These are phyloP conservation scores for Festucalex cinctus DNA, from an alignment of 2,113 vertebrate species.

Conservation along the genomic window DNA sequence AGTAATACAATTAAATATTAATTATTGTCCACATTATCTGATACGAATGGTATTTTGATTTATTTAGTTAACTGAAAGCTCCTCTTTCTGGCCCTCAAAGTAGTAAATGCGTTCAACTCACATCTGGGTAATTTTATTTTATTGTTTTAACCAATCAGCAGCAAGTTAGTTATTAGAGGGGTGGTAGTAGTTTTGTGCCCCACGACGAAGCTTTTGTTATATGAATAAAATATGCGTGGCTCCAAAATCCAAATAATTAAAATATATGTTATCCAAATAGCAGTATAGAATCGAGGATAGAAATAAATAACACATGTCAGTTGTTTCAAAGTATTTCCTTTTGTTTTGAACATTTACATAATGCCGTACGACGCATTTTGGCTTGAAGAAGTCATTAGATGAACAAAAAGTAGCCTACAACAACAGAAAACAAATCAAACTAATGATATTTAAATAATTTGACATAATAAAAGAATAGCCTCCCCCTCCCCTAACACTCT, in stretches of 20 bases:
- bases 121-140: background rate
- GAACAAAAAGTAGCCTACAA: background rate
- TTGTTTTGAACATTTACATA: background rate
- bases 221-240: background rate
- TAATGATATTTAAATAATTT: slow-evolving; percentile 36
- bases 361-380: background rate
- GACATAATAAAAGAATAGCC: slow-evolving; percentile 71
- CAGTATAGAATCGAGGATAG: background rate
- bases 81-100: background rate
- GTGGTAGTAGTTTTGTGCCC: background rate
- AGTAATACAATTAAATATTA: background rate
- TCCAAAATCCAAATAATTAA: background rate
- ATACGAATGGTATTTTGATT: background rate
- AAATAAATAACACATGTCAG: background rate
- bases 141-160: background rate
- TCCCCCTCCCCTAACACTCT: slow-evolving; percentile 47
- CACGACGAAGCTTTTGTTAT: background rate
- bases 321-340: background rate
- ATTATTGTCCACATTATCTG: background rate
- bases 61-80: too few species aligned
- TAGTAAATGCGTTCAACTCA: background rate
- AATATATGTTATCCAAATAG: background rate
- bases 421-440: background rate
- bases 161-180: background rate
- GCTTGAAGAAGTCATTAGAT: background rate